phyloP scores from a whole-genome alignment of 35 echinoderm and acorn worm genomes.

The Amphiura filiformis region DNA sequence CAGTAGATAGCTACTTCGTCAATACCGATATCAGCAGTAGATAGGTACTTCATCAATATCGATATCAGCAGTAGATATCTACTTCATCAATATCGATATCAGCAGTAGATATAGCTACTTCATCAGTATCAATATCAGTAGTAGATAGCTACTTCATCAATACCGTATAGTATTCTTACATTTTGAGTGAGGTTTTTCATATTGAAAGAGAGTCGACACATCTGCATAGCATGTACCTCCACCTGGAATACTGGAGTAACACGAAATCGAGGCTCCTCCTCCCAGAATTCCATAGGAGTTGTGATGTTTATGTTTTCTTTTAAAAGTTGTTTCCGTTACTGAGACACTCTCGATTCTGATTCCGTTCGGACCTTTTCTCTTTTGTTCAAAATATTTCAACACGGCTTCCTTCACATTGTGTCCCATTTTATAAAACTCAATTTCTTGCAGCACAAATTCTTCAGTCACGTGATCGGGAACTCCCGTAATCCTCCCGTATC shows the following conservation, averaged over 20 bases:
- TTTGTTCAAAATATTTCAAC: constrained; percentile 46
- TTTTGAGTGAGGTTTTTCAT: constrained; percentile 72
- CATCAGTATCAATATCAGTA: no score
- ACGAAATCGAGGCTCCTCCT: constrained; percentile 39
- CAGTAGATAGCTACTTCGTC: no score
- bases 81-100: no score
- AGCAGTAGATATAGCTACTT: no score
- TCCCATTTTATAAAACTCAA: constrained; percentile 64
- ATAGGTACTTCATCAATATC: no score
- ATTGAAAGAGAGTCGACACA: constrained; percentile 43
- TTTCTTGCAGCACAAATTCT: constrained; percentile 53
- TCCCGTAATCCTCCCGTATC: constrained; percentile 51
- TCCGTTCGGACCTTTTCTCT: constrained; percentile 44
- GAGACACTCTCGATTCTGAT: constrained; percentile 46
- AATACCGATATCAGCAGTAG: no score
- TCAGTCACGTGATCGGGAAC: constrained; percentile 71
- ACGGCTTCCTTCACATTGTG: constrained; percentile 40
- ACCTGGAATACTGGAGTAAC: constrained; percentile 57
- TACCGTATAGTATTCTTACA: no score
- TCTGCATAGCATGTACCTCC: constrained; percentile 65
- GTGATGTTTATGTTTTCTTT: constrained; percentile 62
- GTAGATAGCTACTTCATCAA: no score
- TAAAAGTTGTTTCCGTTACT: constrained; percentile 74
- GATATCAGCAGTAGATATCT: no score
- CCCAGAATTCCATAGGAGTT: constrained; percentile 74